Evolutionary conservation across 2,797 vertebrate species (phyloP), one percentile per base, ranked within the genome.

Genomic region (Diglossa cyanea): DNA sequence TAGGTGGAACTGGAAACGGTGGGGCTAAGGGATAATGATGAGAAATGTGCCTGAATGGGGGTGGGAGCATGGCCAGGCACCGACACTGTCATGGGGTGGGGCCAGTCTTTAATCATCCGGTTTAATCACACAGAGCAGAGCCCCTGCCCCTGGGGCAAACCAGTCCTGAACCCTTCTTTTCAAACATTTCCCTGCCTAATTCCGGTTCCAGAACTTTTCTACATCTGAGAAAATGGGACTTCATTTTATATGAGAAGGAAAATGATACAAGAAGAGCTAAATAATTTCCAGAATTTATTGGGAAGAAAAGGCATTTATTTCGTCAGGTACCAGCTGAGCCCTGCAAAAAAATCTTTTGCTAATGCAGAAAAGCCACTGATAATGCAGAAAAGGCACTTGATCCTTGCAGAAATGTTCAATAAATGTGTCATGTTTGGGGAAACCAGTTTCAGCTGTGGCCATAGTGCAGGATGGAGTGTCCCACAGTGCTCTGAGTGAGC

Each of bases 1-100:
- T 65, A 75, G 62, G 33, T 42, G 54, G 33, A 47, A n/a, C 39
- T 81, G 62, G 45, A 77, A 88, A 21, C 30, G 14, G n/a, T 0
- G 1, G 39, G 28, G 23, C 71, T 33, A 47, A 63, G 54, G 54
- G 61, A 12, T n/a, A 53, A 40, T 4, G n/a, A 40, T 48, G 54
- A 72, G 58, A 30, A 81, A 78, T 15, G 25, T 37, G 28, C 40
- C 65, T 51, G 68, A 66, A 33, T 5, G 2, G 4, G 37, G 17
- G 23, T 51, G 72, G 31, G 61, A 53, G n/a, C 33, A 48, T 7
- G 54, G 66, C 50, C 61, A 58, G 84, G 28, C 26, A 16, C 16
- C 0, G 5, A 21, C 44, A 72, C n/a, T 25, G 31, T 51, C 3
- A 0, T 1, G 4, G 33, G 13, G 6, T 65, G 42, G 26, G 45